phyloP scores from a whole-genome alignment of 1,140 invertebrate species.

The Physella acuta region DNA sequence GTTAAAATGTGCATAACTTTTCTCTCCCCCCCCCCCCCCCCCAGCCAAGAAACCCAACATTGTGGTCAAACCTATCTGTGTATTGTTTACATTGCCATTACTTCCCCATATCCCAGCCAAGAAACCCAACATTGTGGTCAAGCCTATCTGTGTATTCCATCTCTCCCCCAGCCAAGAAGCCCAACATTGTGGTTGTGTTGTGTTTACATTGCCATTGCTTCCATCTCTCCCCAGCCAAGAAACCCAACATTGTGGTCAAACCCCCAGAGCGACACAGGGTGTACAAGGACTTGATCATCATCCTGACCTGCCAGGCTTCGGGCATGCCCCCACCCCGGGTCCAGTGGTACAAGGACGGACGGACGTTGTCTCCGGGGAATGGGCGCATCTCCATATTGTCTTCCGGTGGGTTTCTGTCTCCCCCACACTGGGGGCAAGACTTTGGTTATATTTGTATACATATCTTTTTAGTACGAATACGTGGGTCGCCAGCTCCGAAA shows the following conservation, averaged over 20 bases:
- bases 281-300: constrained; percentile 45
- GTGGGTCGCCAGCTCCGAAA: background rate
- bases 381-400: constrained; percentile 39
- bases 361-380: constrained; percentile 34
- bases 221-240: constrained; percentile 44
- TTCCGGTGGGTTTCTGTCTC: constrained; percentile 38
- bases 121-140: no score
- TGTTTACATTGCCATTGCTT: no score
- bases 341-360: constrained; percentile 55
- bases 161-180: constrained; percentile 36
- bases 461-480: background rate
- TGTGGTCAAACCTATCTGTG: no score
- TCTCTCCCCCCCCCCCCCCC: no score
- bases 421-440: background rate
- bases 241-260: constrained; percentile 48
- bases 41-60: no score
- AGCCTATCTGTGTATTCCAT: no score
- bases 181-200: constrained; percentile 47
- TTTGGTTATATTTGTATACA: background rate
- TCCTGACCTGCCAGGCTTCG: constrained; percentile 51
- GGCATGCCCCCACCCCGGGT: constrained; percentile 47
- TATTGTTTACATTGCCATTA: no score
- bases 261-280: constrained; percentile 47
- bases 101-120: no score
- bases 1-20: no score